A percentile compares a stretch with the other conserved stretches of the same genome.
Conservation (phyloP, 2,888 invertebrate species). For the Cheilosia impressa region DNA sequence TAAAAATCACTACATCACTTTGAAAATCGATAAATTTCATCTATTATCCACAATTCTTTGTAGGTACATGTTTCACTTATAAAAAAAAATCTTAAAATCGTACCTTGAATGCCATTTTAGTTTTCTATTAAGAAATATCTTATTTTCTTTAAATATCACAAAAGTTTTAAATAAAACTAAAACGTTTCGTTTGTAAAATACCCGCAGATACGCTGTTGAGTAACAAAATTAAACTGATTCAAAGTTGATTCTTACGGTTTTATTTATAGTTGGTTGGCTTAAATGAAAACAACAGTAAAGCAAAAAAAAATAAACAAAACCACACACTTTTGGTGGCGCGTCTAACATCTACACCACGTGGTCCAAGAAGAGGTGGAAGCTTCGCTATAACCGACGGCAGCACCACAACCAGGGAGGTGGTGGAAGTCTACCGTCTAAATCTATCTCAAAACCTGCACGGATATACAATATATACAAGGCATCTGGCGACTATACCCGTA, state of each 20-base stretch:
- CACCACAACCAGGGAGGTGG: slow-evolving; percentile 46
- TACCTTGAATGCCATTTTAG: slow-evolving; percentile 73
- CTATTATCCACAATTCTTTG: neutral
- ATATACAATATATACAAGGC: slow-evolving; percentile 53
- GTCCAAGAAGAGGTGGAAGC: slow-evolving; percentile 68
- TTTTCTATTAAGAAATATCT: slow-evolving; percentile 20
- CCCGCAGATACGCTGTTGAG: slow-evolving; percentile 58
- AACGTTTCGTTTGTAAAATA: slow-evolving; percentile 46
- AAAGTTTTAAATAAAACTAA: slow-evolving; percentile 48
- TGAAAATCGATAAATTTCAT: too few species aligned
- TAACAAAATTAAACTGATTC: slow-evolving; percentile 70
- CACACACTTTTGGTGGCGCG: slow-evolving; percentile 23
- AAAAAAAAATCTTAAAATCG: slow-evolving; percentile 20
- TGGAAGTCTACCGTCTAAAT: slow-evolving; percentile 27
- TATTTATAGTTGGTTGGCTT: slow-evolving; percentile 71
- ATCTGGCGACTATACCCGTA: slow-evolving; percentile 36
- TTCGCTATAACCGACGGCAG: slow-evolving; percentile 15
- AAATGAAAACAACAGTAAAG: slow-evolving; percentile 37
- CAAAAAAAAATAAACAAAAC: neutral
- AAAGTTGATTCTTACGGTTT: slow-evolving; percentile 79
- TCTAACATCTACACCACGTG: slow-evolving; percentile 69
- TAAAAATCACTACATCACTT: neutral
- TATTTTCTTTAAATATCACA: slow-evolving; percentile 57
- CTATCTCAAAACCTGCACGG: slow-evolving; percentile 44
- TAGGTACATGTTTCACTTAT: slow-evolving; percentile 12